These are phyloP conservation scores for Aphrophora alni DNA, from an alignment of 2,888 invertebrate species.

Conservation along the genomic window DNA sequence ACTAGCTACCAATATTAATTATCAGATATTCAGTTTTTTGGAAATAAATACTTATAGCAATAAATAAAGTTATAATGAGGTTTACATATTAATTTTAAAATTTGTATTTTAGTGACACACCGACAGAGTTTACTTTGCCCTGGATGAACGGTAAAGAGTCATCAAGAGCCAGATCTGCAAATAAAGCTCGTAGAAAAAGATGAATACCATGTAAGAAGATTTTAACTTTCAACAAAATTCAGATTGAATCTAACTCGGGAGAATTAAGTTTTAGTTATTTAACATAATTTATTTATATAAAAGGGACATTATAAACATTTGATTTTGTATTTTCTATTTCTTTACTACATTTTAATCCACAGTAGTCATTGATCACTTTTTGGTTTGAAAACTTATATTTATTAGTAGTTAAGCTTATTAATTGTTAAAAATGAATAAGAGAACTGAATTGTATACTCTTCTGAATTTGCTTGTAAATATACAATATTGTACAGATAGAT, in stretches of 20 bases:
- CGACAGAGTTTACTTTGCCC: constrained; percentile 32
- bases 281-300: neutral
- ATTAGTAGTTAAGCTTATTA: neutral
- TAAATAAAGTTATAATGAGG: no score
- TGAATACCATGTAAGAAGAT: constrained; percentile 13
- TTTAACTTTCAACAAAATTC: neutral
- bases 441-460: neutral
- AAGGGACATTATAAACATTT: neutral
- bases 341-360: neutral
- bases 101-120: constrained; percentile 30
- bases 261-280: neutral
- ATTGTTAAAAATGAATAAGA: neutral
- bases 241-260: neutral
- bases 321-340: neutral
- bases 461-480: neutral
- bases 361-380: neutral
- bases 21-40: no score
- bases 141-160: constrained; percentile 34
- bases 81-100: neutral
- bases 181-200: constrained; percentile 29
- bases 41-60: no score
- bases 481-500: neutral
- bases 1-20: no score
- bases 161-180: constrained; percentile 9
- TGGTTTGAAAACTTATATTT: neutral